Percentiles rank a stretch among this genome's conserved stretches.
These are phyloP conservation scores for Distichodus sexfasciatus DNA, from an alignment of 2,797 vertebrate species.

Conservation along the genomic window DNA sequence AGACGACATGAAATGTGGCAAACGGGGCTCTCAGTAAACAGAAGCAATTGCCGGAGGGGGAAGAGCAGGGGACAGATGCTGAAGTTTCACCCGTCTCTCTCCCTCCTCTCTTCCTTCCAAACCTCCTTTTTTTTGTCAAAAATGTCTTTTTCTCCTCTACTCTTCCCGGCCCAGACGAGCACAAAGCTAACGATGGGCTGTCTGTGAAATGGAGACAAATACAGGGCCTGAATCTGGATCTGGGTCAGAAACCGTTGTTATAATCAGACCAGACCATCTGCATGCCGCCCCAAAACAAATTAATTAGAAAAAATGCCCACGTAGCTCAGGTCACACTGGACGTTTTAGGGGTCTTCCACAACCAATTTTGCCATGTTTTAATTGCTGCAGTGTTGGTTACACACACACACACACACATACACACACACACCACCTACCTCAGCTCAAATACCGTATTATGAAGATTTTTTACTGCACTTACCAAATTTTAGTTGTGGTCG, in stretches of 20 bases:
- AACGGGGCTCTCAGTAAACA: conserved; percentile 27
- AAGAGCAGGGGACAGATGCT: conserved; percentile 15
- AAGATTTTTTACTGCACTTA: conserved; percentile 33
- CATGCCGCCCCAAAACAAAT: no score
- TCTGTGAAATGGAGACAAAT: conserved; percentile 5
- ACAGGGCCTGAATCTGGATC: conserved; percentile 33
- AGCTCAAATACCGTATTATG: conserved; percentile 22
- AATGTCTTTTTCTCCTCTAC: neutral
- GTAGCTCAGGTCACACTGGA: no score
- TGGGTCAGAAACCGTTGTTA: conserved; percentile 11
- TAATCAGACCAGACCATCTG: no score
- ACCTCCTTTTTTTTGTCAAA: no score
- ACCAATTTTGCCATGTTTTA: no score
- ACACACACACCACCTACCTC: conserved; percentile 8
- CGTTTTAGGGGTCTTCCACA: neutral
- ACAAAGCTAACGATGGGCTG: conserved; percentile 16
- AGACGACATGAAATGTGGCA: neutral
- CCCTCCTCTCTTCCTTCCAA: neutral
- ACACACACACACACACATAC: no score
- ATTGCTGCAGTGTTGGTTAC: neutral
- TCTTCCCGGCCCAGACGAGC: no score
- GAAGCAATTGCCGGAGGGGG: conserved; percentile 4
- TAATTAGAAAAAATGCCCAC: no score
- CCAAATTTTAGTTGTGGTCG: conserved; percentile 18
- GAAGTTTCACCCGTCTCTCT: conserved; percentile 9